Evolutionary conservation across 1,140 invertebrate species (phyloP).

Genomic region (Lethrus apterus): DNA sequence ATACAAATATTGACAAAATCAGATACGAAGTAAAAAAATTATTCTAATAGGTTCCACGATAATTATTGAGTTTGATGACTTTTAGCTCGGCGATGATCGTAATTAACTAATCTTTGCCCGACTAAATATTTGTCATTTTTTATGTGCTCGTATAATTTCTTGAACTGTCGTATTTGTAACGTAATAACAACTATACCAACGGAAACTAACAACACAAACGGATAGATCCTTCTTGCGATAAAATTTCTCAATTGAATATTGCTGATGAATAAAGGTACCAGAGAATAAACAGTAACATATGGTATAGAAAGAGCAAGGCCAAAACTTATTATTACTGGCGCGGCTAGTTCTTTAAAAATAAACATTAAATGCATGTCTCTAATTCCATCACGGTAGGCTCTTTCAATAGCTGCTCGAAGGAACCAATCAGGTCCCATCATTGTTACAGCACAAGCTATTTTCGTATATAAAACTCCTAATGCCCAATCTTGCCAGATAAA

Average conservation of each 20-base stretch:
- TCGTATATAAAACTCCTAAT: slow-evolving; percentile 92
- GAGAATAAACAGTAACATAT: slow-evolving; percentile 77
- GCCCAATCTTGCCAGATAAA: slow-evolving; percentile 98
- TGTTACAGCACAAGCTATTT: slow-evolving; percentile 93
- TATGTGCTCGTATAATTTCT: slow-evolving; percentile 93
- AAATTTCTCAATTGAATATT: slow-evolving; percentile 66
- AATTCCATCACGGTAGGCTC: slow-evolving; percentile 84
- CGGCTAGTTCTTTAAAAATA: slow-evolving; percentile 75
- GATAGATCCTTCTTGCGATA: slow-evolving; percentile 85
- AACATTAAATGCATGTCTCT: slow-evolving; percentile 85
- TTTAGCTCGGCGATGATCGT: slow-evolving; percentile 64
- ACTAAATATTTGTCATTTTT: slow-evolving; percentile 99
- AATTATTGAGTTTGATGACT: slow-evolving; percentile 8
- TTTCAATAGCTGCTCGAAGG: slow-evolving; percentile 82
- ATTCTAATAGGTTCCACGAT: background rate
- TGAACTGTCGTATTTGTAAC: slow-evolving; percentile 81
- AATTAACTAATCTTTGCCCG: slow-evolving; percentile 90
- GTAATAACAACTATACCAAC: slow-evolving; percentile 61
- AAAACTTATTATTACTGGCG: slow-evolving; percentile 81
- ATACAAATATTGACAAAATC: too few species aligned
- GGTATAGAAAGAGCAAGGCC: slow-evolving; percentile 83
- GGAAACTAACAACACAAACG: slow-evolving; percentile 69
- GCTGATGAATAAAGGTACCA: slow-evolving; percentile 72
- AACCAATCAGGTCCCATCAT: slow-evolving; percentile 98
- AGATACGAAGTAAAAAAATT: background rate